These are phyloP conservation scores for Rhabdophis nuchalis DNA, from an alignment of 2,797 vertebrate genomes.

Conservation along the genomic window DNA sequence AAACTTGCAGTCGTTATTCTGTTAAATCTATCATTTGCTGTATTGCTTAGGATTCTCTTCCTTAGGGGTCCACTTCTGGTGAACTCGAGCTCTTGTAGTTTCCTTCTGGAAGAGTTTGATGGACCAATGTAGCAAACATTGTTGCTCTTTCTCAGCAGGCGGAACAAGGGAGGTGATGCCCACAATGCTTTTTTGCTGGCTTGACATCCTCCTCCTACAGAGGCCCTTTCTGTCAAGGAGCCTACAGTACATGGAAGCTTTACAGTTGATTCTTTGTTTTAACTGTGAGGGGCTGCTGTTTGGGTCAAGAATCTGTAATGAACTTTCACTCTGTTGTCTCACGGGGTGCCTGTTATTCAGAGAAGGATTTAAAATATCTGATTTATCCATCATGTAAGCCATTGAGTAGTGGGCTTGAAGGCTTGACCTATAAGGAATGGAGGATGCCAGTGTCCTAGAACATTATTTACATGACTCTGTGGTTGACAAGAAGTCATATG, in stretches of 20 bases:
- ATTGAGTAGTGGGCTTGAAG: conserved; percentile 6
- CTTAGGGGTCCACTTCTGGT: background rate
- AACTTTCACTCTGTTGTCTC: conserved; percentile 22
- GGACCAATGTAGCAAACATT: background rate
- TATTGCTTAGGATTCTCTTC: background rate
- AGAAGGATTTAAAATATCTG: background rate
- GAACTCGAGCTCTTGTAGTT: background rate
- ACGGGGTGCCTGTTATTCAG: conserved; percentile 17
- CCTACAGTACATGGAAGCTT: conserved; percentile 2
- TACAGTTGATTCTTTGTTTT: conserved; percentile 28
- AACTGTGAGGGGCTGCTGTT: conserved; percentile 23
- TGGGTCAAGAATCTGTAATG: conserved; percentile 25
- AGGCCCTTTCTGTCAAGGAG: conserved; percentile 8
- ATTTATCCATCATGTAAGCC: background rate
- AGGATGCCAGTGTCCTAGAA: background rate
- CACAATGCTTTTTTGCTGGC: background rate
- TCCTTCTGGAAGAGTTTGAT: background rate
- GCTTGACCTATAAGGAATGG: background rate
- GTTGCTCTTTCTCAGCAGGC: conserved; percentile 6
- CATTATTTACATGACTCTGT: background rate
- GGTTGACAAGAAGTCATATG: background rate
- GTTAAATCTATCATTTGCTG: background rate
- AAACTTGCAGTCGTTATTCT: background rate
- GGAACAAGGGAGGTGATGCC: background rate
- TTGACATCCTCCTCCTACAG: conserved; percentile 19